Base-by-base conservation (phyloP, 2,797 vertebrate species). In the Limnodromus scolopaceus region DNA sequence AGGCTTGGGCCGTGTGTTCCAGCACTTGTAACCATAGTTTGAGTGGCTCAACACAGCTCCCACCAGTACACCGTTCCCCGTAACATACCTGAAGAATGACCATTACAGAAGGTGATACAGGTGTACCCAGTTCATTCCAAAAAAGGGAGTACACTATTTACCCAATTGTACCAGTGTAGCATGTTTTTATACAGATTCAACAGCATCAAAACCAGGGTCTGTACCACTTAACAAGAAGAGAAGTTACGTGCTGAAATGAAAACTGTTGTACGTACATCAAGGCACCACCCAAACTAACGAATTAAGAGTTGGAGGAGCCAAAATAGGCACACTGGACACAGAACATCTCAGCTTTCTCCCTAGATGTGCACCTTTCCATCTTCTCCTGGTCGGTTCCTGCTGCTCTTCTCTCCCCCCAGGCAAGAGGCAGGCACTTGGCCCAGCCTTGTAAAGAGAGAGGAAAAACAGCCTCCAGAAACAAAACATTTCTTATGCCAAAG, bases 41-140 rank as follows among this genome's bases (percentile, higher is more conserved):
- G 69, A 58, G 69, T 3, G 25, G 22, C 36, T 60, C 15, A n/a
- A 18, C 38, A 70, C 39, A 45, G 3, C 38, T 63, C 53, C 43
- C 57, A 38, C n/a, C 1, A 1, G 10, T 10, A 60, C 22, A 9
- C 15, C 1, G 0, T 2, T 9, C 36, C 71, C 48, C 2, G 0
- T 30, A 53, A 43, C 38, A 18, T 4, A 43, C 4, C 58, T 9
- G 19, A 16, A 8, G 39, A 58, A 34, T 48, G 48, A n/a, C 36
- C 20, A 5, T 17, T 38, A 41, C 20, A 41, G 43, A 65, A 45
- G 45, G 36, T 15, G 28, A 36, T 7, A 60, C 1, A 36, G 43
- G 25, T 27, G 23, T 4, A 65, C 8, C 28, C 39, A n/a, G 23
- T 38, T 51, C 38, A 45, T 55, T 79, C 32, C 32, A 30, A 12